phyloP scores from a whole-genome alignment of 1,140 invertebrate species.

The Sarcophaga peregrina region DNA sequence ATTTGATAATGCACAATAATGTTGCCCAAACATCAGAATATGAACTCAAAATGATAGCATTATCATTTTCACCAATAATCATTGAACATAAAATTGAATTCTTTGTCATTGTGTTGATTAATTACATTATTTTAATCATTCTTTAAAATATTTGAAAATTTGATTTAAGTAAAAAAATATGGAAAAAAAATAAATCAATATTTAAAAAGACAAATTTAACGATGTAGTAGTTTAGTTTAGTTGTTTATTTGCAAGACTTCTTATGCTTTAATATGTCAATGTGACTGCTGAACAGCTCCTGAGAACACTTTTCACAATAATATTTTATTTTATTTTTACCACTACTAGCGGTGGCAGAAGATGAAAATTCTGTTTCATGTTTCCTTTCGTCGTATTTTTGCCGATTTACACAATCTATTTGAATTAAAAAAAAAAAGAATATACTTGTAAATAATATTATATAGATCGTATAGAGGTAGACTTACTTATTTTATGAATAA shows the following conservation, averaged over 20 bases:
- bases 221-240: not conserved
- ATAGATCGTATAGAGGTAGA: not conserved
- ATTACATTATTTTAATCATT: not conserved
- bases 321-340: slow-evolving; percentile 66
- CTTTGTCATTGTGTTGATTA: not conserved
- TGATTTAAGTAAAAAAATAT: slow-evolving; percentile 42
- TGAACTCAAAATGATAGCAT: not conserved
- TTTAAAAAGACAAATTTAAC: slow-evolving; percentile 8
- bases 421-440: not conserved
- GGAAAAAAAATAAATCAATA: not conserved
- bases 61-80: not conserved
- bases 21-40: not conserved
- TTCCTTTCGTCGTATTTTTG: not conserved
- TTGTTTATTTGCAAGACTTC: slow-evolving; percentile 68
- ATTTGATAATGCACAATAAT: slow-evolving; percentile 51
- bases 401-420: slow-evolving; percentile 7
- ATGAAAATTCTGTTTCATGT: not conserved
- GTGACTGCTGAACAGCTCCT: slow-evolving; percentile 77
- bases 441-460: no score
- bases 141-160: not conserved
- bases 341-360: not conserved
- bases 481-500: slow-evolving; percentile 68
- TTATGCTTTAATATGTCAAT: slow-evolving; percentile 82
- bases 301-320: slow-evolving; percentile 78
- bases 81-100: not conserved